Evolutionary conservation across 2,113 vertebrate genomes (phyloP).

Genomic region (Nothobranchius kuhntae): DNA sequence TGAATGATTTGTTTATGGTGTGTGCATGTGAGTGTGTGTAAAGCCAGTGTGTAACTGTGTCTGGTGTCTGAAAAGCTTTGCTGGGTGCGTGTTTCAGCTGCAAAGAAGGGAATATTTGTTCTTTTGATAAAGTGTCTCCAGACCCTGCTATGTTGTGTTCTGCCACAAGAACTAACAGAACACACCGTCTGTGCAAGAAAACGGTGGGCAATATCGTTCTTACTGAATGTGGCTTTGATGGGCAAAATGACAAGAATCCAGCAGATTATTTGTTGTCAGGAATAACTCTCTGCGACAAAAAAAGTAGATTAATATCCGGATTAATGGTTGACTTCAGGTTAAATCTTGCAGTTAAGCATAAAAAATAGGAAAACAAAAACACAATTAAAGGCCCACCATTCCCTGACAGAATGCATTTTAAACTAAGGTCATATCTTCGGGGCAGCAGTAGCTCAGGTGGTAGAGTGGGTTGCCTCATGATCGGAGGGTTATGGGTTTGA

Average conservation of each 20-base stretch:
- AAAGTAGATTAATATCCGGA: neutral
- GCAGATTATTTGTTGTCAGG: neutral
- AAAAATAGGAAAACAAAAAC: too few species aligned
- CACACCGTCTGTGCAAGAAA: neutral
- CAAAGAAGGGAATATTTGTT: conserved; percentile 23
- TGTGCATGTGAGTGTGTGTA: neutral
- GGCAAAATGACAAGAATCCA: neutral
- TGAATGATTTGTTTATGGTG: conserved; percentile 24
- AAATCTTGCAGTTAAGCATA: too few species aligned
- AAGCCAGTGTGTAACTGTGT: neutral
- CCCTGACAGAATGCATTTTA: too few species aligned
- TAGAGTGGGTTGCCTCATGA: too few species aligned
- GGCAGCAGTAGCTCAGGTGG: too few species aligned
- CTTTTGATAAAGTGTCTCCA: conserved; percentile 9
- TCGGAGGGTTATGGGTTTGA: too few species aligned
- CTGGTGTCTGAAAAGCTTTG: too few species aligned
- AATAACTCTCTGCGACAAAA: neutral
- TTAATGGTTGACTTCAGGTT: too few species aligned
- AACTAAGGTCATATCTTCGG: too few species aligned
- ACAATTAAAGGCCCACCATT: too few species aligned
- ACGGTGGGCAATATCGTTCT: neutral
- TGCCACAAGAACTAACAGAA: neutral
- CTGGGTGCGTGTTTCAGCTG: neutral
- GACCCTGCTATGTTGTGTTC: conserved; percentile 1
- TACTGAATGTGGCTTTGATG: neutral